Conservation (phyloP, 2,888 invertebrate genomes). For the Lasius platythorax region DNA sequence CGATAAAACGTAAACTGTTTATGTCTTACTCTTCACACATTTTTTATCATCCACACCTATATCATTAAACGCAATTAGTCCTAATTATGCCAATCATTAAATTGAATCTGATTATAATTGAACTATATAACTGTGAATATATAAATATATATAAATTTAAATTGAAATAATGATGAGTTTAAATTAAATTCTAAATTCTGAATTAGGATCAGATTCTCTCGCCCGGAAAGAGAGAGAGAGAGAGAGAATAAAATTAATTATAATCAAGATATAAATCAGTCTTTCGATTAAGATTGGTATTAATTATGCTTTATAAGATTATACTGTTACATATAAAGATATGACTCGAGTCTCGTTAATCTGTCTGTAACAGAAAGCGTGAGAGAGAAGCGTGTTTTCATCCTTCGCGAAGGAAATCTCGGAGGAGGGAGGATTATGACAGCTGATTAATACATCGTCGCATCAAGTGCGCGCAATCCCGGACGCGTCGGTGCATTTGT, state of each 20-base stretch:
- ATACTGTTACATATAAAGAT: not conserved
- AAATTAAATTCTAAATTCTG: not conserved
- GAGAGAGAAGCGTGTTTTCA: not conserved
- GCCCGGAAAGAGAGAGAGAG: not conserved
- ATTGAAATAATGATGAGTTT: not conserved
- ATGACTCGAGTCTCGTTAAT: not conserved
- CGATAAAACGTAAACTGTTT: too few species aligned
- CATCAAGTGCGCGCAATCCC: not conserved
- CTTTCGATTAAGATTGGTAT: not conserved
- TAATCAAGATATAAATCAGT: not conserved
- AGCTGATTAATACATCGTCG: slow-evolving; percentile 19
- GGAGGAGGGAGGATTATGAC: not conserved
- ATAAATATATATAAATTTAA: not conserved
- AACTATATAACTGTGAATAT: not conserved
- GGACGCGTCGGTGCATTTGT: not conserved
- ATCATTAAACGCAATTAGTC: not conserved
- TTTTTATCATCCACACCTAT: not conserved
- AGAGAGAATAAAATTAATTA: not conserved
- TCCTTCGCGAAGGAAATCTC: not conserved
- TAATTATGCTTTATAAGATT: not conserved
- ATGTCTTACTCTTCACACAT: not conserved
- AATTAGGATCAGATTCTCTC: not conserved
- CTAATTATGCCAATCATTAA: not conserved
- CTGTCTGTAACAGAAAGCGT: not conserved
- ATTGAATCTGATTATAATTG: not conserved